Evolutionary conservation across 2,888 invertebrate genomes (phyloP).

Genomic region (Silvanus unidentatus): DNA sequence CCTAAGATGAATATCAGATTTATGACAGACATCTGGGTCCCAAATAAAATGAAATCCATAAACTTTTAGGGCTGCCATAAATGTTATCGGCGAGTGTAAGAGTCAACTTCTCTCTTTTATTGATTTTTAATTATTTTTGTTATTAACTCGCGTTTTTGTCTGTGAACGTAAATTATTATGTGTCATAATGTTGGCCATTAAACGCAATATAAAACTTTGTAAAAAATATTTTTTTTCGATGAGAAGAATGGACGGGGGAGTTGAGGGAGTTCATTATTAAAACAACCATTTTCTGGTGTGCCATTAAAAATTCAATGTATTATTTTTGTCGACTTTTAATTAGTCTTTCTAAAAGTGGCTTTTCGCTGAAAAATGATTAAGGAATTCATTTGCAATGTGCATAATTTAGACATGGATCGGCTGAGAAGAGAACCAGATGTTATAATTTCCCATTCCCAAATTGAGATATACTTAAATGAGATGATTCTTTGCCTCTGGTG

Average conservation of each 20-base stretch:
- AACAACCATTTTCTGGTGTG: no score
- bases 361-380: constrained; percentile 21
- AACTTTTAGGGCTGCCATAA: constrained; percentile 22
- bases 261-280: no score
- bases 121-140: constrained; percentile 13
- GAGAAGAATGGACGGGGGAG: no score
- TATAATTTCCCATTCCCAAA: constrained; percentile 33
- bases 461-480: constrained; percentile 32
- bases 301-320: no score
- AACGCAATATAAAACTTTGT: no score
- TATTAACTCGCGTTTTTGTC: no score
- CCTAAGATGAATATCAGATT: constrained; percentile 19
- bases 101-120: constrained; percentile 12
- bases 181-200: no score
- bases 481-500: constrained; percentile 30
- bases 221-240: no score
- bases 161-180: no score
- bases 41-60: constrained; percentile 25
- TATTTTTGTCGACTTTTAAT: background rate
- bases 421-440: constrained; percentile 40
- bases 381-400: constrained; percentile 34
- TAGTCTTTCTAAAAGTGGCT: constrained; percentile 1
- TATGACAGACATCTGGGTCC: constrained; percentile 24
- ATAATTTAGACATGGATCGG: constrained; percentile 37
- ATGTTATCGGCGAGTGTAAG: constrained; percentile 20